A percentile compares a stretch with the other conserved stretches of the same genome.
Evolutionary conservation across 1,140 invertebrate genomes (phyloP).

Genomic region (Neotoxoptera formosana): DNA sequence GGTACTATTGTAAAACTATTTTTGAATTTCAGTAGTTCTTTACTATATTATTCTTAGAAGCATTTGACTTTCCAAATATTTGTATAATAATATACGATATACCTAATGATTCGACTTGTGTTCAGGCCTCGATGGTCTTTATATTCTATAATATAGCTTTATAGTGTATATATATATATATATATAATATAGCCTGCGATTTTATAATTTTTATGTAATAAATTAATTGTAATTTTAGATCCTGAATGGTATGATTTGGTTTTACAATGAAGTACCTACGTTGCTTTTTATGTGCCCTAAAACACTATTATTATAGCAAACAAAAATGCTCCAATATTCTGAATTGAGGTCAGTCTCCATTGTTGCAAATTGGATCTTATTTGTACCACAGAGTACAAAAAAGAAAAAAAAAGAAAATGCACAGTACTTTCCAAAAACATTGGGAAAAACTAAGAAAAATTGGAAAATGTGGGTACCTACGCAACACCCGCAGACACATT

Average conservation of each 20-base stretch:
- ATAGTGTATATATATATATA: too few relatives aligned
- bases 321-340: too few relatives aligned
- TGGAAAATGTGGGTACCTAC: background rate
- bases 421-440: too few relatives aligned
- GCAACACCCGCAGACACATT: too few relatives aligned
- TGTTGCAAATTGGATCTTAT: background rate
- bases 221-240: background rate
- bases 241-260: background rate
- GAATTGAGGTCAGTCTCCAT: background rate
- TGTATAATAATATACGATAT: too few relatives aligned
- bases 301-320: too few relatives aligned
- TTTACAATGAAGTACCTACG: background rate
- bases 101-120: too few relatives aligned
- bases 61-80: background rate
- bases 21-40: background rate
- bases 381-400: too few relatives aligned
- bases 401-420: background rate
- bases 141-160: too few relatives aligned
- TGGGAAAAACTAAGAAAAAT: background rate
- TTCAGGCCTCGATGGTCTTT: background rate
- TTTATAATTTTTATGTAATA: too few relatives aligned
- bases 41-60: background rate
- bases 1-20: too few relatives aligned
- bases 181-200: too few relatives aligned
- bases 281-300: background rate